Percentiles rank a stretch among this genome's conserved stretches.
phyloP scores from a whole-genome alignment of 2,113 vertebrate genomes.

The Platanista minor region DNA sequence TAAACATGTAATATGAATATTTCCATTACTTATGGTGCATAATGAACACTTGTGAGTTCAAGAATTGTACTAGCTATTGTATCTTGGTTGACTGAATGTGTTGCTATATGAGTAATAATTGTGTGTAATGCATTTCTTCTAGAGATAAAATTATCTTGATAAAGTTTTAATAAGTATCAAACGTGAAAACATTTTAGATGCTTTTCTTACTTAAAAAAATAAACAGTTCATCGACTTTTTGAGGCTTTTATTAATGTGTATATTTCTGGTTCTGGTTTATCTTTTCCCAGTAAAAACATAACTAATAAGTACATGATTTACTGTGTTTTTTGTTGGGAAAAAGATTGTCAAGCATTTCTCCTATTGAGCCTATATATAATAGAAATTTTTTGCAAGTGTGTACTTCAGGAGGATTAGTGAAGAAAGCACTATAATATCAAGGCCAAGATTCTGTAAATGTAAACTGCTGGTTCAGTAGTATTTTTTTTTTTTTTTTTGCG shows the following conservation, averaged over 20 bases:
- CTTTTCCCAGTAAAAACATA: neutral
- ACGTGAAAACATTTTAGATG: neutral
- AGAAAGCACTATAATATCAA: neutral
- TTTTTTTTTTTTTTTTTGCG: too few species aligned
- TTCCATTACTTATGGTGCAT: neutral
- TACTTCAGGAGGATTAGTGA: neutral
- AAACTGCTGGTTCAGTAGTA: neutral
- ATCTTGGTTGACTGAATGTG: neutral
- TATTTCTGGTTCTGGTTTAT: constrained; percentile 1
- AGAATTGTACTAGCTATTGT: neutral
- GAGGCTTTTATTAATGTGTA: neutral
- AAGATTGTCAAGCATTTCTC: neutral
- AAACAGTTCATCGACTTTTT: neutral
- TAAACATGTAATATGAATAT: neutral
- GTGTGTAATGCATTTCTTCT: neutral
- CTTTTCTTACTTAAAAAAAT: constrained; percentile 20
- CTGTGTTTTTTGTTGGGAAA: neutral
- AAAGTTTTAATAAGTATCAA: constrained; percentile 21
- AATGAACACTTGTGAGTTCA: constrained; percentile 21
- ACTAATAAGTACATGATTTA: neutral
- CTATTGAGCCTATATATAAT: neutral
- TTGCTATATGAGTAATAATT: neutral
- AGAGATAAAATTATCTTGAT: constrained; percentile 22
- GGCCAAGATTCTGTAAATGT: neutral
- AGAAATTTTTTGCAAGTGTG: neutral